Evolutionary conservation across 2,888 invertebrate genomes (phyloP).

Genomic region (Clostera curtula): DNA sequence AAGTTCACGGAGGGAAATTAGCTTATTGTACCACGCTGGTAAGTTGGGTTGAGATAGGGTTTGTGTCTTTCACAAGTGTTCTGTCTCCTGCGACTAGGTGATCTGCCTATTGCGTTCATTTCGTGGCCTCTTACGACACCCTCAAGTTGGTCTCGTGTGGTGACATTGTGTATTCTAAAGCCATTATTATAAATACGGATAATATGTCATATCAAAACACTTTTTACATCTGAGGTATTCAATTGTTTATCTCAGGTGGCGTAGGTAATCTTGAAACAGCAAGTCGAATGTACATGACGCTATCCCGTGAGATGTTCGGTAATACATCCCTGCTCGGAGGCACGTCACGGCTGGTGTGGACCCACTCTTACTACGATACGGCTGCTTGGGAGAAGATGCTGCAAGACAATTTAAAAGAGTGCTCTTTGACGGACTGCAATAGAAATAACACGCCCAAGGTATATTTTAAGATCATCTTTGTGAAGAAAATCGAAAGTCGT

Average conservation of each 20-base stretch:
- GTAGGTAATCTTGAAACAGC: conserved; percentile 53
- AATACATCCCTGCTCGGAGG: conserved; percentile 66
- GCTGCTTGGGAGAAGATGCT: conserved; percentile 86
- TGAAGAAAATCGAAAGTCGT: too few species aligned
- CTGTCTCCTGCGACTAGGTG: too few species aligned
- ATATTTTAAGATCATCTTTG: too few species aligned
- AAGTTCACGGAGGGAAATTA: too few species aligned
- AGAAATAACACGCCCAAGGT: conserved; percentile 50
- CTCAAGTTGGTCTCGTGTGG: too few species aligned
- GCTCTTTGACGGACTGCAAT: conserved; percentile 74
- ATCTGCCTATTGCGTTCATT: neutral
- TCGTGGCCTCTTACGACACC: too few species aligned
- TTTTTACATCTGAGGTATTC: neutral
- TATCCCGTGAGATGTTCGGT: conserved; percentile 65
- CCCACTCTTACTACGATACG: conserved; percentile 92
- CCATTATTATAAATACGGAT: too few species aligned
- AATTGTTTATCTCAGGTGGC: conserved; percentile 35
- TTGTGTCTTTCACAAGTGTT: too few species aligned
- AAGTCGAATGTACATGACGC: conserved; percentile 51
- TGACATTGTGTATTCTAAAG: too few species aligned
- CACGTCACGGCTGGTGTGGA: conserved; percentile 85
- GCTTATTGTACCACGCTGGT: too few species aligned
- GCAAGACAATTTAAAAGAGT: conserved; percentile 77
- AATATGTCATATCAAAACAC: too few species aligned
- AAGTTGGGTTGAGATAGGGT: too few species aligned